phyloP scores from a whole-genome alignment of 2,797 vertebrate species.

The Myotis pilosus region DNA sequence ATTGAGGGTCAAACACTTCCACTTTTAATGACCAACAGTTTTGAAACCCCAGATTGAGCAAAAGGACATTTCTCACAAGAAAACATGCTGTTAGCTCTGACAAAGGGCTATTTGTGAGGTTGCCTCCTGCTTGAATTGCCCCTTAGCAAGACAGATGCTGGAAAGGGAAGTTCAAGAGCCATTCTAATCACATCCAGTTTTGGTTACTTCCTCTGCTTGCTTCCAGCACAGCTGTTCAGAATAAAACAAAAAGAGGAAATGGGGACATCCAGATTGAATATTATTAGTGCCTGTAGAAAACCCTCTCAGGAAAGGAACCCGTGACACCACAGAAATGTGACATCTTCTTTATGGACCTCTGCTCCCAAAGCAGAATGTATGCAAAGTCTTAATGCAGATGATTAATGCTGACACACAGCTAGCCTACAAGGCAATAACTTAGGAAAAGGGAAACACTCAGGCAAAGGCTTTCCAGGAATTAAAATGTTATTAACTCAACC shows the following conservation, averaged over 20 bases:
- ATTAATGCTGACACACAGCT: background rate
- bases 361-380: background rate
- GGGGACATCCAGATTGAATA: slow-evolving; percentile 2
- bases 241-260: slow-evolving; percentile 68
- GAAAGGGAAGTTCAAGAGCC: slow-evolving; percentile 31
- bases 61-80: slow-evolving; percentile 48
- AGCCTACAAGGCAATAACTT: background rate
- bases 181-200: slow-evolving; percentile 2
- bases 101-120: slow-evolving; percentile 51
- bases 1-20: slow-evolving; percentile 3
- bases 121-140: slow-evolving; percentile 13
- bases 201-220: slow-evolving; percentile 54
- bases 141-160: slow-evolving; percentile 50
- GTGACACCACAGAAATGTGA: slow-evolving; percentile 29
- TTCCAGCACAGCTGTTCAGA: slow-evolving; percentile 63
- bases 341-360: slow-evolving; percentile 32
- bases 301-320: background rate
- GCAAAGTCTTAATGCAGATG: background rate
- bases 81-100: background rate
- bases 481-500: slow-evolving; percentile 14
- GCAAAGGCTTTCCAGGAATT: background rate
- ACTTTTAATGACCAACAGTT: slow-evolving; percentile 44
- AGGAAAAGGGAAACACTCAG: background rate
- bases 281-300: slow-evolving; percentile 10
- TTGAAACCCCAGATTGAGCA: slow-evolving; percentile 44